Conservation (phyloP, 2,888 invertebrate genomes). For the Apotomis capreana region DNA sequence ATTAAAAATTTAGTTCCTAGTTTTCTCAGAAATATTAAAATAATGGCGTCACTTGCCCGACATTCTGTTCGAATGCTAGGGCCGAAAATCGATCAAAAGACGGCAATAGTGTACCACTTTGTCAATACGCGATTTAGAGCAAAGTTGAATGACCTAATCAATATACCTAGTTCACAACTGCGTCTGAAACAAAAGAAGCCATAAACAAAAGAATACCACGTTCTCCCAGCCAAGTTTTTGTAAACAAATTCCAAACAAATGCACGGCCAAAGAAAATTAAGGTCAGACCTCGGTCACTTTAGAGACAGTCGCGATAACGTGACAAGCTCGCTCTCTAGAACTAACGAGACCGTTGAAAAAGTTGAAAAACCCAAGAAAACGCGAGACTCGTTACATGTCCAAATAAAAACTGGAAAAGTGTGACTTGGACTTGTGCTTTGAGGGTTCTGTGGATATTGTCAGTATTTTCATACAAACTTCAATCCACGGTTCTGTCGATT, state of each 20-base stretch:
- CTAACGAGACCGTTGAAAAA: constrained; percentile 11
- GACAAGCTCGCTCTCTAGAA: neutral
- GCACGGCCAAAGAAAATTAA: constrained; percentile 25
- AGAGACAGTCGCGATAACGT: constrained; percentile 12
- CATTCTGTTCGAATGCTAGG: too few relatives aligned
- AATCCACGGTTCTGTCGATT: too few relatives aligned
- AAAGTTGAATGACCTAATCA: neutral
- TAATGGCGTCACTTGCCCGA: too few relatives aligned
- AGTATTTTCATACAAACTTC: too few relatives aligned
- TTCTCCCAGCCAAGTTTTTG: constrained; percentile 17
- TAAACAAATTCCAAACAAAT: constrained; percentile 18
- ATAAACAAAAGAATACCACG: constrained; percentile 5
- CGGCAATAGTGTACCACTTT: too few relatives aligned
- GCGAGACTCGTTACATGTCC: constrained; percentile 4
- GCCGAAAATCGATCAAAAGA: too few relatives aligned
- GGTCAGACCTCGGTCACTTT: constrained; percentile 25
- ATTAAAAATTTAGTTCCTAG: too few relatives aligned
- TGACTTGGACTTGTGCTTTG: neutral
- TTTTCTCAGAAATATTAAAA: too few relatives aligned
- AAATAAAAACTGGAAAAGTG: neutral
- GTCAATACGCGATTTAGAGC: neutral
- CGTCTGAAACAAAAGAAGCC: constrained; percentile 11
- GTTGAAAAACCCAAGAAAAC: neutral
- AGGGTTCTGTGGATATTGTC: neutral
- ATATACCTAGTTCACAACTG: neutral